These are phyloP conservation scores for Drosophila tsacasi DNA, from an alignment of 1,140 invertebrate species.

Conservation along the genomic window DNA sequence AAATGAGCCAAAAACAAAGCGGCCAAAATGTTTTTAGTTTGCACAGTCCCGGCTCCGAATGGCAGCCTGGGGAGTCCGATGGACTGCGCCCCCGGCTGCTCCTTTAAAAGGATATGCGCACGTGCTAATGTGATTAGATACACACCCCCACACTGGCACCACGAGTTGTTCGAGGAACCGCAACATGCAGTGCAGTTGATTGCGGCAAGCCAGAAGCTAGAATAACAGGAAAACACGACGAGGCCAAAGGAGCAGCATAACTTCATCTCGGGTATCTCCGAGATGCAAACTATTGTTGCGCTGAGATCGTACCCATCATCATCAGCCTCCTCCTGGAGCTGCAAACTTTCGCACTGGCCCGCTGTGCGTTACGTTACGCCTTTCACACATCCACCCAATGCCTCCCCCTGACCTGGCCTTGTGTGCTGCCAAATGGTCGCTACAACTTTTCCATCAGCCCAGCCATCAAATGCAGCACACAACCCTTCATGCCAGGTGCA, in stretches of 20 bases:
- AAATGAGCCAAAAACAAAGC: constrained; percentile 83
- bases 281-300: constrained; percentile 82
- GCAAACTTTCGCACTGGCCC: constrained; percentile 57
- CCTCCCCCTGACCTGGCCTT: constrained; percentile 30
- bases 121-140: constrained; percentile 83
- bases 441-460: constrained; percentile 78
- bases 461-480: constrained; percentile 68
- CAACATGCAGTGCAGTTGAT: constrained; percentile 83
- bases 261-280: constrained; percentile 58
- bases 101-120: constrained; percentile 72
- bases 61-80: constrained; percentile 62
- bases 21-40: constrained; percentile 81
- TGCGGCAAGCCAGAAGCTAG: constrained; percentile 65
- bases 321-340: constrained; percentile 31
- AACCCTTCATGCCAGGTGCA: constrained; percentile 29
- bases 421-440: constrained; percentile 51
- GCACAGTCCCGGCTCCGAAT: constrained; percentile 36
- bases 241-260: constrained; percentile 20
- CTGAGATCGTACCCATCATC: constrained; percentile 63
- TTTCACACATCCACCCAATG: background rate
- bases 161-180: constrained; percentile 59
- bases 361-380: constrained; percentile 39
- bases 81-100: constrained; percentile 14
- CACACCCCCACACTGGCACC: constrained; percentile 17
- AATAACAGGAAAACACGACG: constrained; percentile 39